These are phyloP conservation scores for Pygmarrhopalites habei DNA, from an alignment of 1,140 invertebrate species.

Conservation along the genomic window DNA sequence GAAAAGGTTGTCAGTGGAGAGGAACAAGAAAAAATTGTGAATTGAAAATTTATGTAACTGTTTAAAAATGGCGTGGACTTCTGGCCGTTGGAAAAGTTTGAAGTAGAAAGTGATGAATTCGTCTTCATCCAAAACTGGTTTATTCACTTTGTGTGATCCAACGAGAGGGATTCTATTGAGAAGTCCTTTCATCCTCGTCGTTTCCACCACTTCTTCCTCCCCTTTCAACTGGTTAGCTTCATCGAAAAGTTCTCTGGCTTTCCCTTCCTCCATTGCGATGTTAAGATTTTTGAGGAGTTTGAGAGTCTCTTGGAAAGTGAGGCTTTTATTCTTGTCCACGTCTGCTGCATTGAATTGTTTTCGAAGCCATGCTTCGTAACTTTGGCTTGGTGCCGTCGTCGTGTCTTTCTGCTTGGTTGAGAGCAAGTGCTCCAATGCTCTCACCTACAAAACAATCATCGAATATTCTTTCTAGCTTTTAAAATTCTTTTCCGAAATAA, in stretches of 20 bases:
- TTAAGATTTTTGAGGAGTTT: slow-evolving; percentile 47
- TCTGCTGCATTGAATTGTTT: slow-evolving; percentile 48
- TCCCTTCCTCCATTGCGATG: slow-evolving; percentile 43
- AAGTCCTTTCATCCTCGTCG: too few species aligned
- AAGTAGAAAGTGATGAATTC: slow-evolving; percentile 54
- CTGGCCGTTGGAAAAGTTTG: slow-evolving; percentile 48
- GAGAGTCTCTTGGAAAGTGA: slow-evolving; percentile 45
- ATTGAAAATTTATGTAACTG: slow-evolving; percentile 43
- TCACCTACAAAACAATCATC: slow-evolving; percentile 21
- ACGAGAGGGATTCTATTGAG: too few species aligned
- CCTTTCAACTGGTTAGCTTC: slow-evolving; percentile 48
- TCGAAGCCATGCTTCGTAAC: slow-evolving; percentile 45
- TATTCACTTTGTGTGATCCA: too few species aligned
- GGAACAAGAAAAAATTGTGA: too few species aligned
- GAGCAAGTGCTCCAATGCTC: slow-evolving; percentile 28
- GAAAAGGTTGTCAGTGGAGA: too few species aligned
- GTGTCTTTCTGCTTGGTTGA: slow-evolving; percentile 14
- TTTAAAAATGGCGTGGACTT: slow-evolving; percentile 50
- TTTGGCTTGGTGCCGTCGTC: slow-evolving; percentile 24
- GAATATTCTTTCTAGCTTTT: too few species aligned
- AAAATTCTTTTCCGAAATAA: too few species aligned
- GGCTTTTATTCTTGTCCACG: slow-evolving; percentile 45
- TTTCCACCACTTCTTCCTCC: too few species aligned
- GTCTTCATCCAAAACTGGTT: slow-evolving; percentile 47
- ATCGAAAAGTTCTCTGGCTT: slow-evolving; percentile 45